Conservation (phyloP, 2,797 vertebrate species). For the Hippocampus kuda region DNA sequence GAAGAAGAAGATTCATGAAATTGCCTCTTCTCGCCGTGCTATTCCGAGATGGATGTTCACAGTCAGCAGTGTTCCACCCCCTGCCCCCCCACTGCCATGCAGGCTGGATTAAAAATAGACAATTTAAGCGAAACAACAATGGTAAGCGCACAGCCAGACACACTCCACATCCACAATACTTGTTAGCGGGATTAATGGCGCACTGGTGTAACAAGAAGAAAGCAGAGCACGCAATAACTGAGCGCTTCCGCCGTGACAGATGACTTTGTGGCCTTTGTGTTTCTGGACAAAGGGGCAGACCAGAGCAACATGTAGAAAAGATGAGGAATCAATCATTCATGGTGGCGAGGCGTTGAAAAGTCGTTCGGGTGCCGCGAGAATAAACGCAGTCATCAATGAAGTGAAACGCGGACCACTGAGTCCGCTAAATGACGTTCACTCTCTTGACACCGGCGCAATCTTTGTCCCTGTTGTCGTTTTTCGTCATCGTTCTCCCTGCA, state of each 20-base stretch:
- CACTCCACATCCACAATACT: slow-evolving; percentile 11
- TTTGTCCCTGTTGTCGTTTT: neutral
- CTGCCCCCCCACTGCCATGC: neutral
- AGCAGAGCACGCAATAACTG: neutral
- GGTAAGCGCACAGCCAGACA: neutral
- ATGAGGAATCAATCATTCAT: slow-evolving; percentile 46
- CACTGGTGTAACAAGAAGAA: neutral
- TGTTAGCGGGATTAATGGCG: neutral
- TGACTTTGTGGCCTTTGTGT: neutral
- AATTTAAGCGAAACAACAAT: slow-evolving; percentile 3
- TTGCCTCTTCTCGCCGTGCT: neutral
- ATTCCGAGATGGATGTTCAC: neutral
- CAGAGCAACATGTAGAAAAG: slow-evolving; percentile 17
- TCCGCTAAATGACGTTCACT: slow-evolving; percentile 1
- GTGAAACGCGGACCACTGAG: slow-evolving; percentile 2
- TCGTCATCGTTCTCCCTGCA: neutral
- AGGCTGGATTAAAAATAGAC: slow-evolving; percentile 12
- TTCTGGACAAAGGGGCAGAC: slow-evolving; percentile 2
- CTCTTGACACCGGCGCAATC: neutral
- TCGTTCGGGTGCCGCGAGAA: slow-evolving; percentile 13
- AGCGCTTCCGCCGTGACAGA: neutral
- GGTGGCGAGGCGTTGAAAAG: slow-evolving; percentile 14
- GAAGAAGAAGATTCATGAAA: neutral
- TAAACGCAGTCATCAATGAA: neutral
- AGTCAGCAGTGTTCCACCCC: neutral